Percentiles rank a stretch among this genome's conserved stretches.
Conservation (phyloP, 2,797 vertebrate genomes). For the Squalus acanthias region DNA sequence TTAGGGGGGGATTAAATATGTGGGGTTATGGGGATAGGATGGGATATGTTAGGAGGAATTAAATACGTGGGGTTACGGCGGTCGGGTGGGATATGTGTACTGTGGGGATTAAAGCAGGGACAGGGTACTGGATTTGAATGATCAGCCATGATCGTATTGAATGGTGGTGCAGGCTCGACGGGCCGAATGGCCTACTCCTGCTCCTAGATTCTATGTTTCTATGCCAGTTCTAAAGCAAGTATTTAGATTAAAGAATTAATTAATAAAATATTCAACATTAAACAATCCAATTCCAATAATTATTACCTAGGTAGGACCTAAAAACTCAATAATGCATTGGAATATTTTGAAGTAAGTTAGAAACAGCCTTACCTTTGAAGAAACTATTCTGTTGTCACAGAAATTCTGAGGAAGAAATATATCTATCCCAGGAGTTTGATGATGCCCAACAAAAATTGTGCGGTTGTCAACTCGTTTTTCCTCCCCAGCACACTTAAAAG, state of each 20-base stretch:
- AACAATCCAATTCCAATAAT: no score
- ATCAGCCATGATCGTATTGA: no score
- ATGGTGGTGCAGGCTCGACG: no score
- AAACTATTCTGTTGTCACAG: slow-evolving; percentile 93
- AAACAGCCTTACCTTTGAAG: slow-evolving; percentile 79
- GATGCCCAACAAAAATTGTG: slow-evolving; percentile 80
- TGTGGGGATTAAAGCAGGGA: no score
- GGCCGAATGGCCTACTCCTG: no score
- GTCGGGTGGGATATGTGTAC: no score
- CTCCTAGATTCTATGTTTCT: no score
- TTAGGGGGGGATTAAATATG: no score
- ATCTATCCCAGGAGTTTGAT: slow-evolving; percentile 61
- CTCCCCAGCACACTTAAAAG: slow-evolving; percentile 45
- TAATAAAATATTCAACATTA: neutral
- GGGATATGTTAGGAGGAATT: no score
- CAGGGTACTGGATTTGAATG: no score
- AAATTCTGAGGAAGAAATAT: slow-evolving; percentile 80
- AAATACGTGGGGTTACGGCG: no score
- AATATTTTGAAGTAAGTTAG: neutral
- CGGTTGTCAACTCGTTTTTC: slow-evolving; percentile 84
- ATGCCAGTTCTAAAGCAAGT: neutral
- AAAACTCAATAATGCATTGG: neutral
- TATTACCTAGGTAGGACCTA: neutral
- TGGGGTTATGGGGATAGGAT: no score
- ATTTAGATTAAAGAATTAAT: neutral